Conservation (phyloP, 1,140 invertebrate genomes). For the Frieseomelitta varia region DNA sequence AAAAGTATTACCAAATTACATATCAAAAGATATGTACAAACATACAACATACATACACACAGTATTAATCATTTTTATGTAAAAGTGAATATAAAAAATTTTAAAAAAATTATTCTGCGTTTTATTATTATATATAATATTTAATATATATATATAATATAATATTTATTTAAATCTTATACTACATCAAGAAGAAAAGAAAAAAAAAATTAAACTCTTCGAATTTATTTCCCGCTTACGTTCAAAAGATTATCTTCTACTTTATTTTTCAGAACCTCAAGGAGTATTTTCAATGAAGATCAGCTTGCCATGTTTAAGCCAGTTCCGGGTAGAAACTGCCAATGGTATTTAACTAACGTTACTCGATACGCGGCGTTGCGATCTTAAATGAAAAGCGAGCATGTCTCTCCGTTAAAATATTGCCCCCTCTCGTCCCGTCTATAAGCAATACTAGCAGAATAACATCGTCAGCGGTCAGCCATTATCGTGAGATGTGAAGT, state of each 20-base stretch:
- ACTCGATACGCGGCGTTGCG: too few species aligned
- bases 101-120: background rate
- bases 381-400: conserved; percentile 24
- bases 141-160: too few species aligned
- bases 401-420: conserved; percentile 23
- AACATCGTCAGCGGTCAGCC: conserved; percentile 63
- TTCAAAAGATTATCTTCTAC: background rate
- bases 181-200: background rate
- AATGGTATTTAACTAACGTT: background rate
- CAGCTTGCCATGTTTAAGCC: too few species aligned
- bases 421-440: conserved; percentile 1
- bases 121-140: too few species aligned
- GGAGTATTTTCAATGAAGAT: background rate
- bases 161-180: background rate
- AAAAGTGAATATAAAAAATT: conserved; percentile 34
- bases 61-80: conserved; percentile 44
- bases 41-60: background rate
- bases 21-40: conserved; percentile 41
- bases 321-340: background rate
- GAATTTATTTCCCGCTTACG: background rate
- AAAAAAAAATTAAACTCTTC: background rate
- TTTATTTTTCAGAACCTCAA: too few species aligned
- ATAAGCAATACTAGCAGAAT: conserved; percentile 52
- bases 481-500: conserved; percentile 51
- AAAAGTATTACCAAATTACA: conserved; percentile 19